Percentiles rank a stretch among this genome's conserved stretches.
Conservation (phyloP, 2,113 vertebrate species). For the Lipotes vexillifer region DNA sequence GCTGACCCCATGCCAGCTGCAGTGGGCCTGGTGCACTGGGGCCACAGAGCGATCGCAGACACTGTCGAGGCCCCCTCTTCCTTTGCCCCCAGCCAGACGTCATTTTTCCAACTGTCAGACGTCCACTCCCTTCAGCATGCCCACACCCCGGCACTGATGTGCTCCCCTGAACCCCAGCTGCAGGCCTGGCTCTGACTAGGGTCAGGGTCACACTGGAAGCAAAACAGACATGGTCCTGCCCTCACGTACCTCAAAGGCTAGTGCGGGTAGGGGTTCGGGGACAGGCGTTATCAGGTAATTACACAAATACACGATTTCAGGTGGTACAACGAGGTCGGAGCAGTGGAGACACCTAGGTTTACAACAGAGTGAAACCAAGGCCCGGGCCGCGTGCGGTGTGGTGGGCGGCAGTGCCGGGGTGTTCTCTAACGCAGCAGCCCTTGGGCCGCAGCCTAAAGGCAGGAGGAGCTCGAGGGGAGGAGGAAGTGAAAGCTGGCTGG, state of each 20-base stretch:
- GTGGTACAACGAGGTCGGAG: background rate
- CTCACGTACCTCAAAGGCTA: background rate
- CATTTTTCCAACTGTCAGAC: background rate
- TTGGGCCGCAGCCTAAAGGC: background rate
- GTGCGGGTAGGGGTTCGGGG: too few species aligned
- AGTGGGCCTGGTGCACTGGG: too few species aligned
- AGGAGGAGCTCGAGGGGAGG: background rate
- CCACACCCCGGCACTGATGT: background rate
- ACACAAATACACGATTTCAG: background rate
- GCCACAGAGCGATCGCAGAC: background rate
- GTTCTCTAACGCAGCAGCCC: background rate
- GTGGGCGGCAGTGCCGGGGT: background rate
- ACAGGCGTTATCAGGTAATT: background rate
- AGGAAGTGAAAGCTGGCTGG: background rate
- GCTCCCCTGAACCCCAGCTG: background rate
- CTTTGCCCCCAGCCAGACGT: too few species aligned
- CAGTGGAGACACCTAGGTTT: too few species aligned
- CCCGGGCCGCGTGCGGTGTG: background rate
- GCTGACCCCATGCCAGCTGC: accelerated
- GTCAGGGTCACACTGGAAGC: background rate
- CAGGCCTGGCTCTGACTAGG: background rate
- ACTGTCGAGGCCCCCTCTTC: background rate
- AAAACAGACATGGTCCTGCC: accelerated
- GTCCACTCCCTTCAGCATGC: background rate
- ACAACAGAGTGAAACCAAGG: too few species aligned